Evolutionary conservation across 2,113 vertebrate species (phyloP).

Genomic region (Alligator mississippiensis): DNA sequence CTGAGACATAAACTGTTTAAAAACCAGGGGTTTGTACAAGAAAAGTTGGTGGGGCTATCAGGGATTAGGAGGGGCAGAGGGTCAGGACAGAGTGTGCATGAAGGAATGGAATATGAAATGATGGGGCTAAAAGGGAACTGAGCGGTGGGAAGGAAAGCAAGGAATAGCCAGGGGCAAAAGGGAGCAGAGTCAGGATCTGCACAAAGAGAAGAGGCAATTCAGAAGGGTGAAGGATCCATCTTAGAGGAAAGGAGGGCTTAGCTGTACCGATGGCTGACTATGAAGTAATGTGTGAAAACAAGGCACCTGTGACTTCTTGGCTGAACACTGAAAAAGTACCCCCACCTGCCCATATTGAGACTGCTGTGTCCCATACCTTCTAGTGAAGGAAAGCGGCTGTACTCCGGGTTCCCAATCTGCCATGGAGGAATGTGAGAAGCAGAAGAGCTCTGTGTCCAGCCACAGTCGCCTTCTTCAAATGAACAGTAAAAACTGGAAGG

Average conservation of each 20-base stretch:
- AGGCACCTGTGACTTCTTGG: not conserved
- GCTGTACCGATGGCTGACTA: not conserved
- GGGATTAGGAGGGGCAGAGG: not conserved
- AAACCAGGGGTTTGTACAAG: not conserved
- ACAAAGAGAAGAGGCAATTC: not conserved
- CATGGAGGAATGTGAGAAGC: slow-evolving; percentile 73
- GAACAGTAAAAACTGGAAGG: slow-evolving; percentile 93
- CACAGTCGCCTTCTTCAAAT: slow-evolving; percentile 90
- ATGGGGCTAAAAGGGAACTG: not conserved
- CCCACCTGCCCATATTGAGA: too few relatives aligned
- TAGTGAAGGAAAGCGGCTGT: slow-evolving; percentile 20
- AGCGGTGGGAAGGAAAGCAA: not conserved
- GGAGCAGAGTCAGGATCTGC: not conserved
- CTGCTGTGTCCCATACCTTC: slow-evolving; percentile 64
- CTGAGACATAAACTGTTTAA: not conserved
- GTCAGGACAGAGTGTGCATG: not conserved
- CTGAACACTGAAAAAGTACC: not conserved
- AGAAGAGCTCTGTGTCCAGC: slow-evolving; percentile 80
- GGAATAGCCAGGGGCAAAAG: not conserved
- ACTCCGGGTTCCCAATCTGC: slow-evolving; percentile 79
- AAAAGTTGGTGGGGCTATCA: not conserved
- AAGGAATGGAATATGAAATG: not conserved
- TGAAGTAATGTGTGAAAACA: not conserved
- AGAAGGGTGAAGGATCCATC: not conserved
- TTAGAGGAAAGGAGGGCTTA: not conserved